Conservation (phyloP, 2,797 vertebrate species). For the Spinibarbus caldwelli region DNA sequence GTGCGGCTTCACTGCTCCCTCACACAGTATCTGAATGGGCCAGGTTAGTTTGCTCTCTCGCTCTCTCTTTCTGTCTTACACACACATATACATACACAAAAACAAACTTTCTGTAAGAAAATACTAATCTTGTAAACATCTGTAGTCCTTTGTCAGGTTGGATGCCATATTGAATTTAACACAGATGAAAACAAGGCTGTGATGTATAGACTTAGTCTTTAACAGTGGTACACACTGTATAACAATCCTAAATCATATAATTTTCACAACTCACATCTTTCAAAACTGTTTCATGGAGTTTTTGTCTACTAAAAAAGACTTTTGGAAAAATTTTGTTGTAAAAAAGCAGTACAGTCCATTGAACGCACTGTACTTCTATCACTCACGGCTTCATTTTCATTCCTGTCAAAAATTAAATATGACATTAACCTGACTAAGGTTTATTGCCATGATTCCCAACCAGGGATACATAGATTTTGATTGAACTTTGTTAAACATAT, state of each 20-base stretch:
- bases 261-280: not conserved
- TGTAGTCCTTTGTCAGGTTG: not conserved
- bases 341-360: not conserved
- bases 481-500: not conserved
- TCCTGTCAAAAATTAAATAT: not conserved
- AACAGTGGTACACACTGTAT: not conserved
- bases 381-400: not conserved
- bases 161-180: not conserved
- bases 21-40: constrained; percentile 90
- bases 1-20: constrained; percentile 89
- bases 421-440: no score
- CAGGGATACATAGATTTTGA: no score
- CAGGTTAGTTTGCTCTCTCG: constrained; percentile 75
- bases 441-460: not conserved
- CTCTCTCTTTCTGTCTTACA: not conserved
- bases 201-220: not conserved
- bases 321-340: not conserved
- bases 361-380: not conserved
- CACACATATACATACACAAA: not conserved
- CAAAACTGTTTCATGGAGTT: not conserved
- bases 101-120: not conserved
- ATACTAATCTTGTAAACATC: not conserved
- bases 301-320: no score
- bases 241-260: not conserved
- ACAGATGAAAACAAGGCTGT: not conserved